phyloP scores from a whole-genome alignment of 2,797 vertebrate genomes.

The Coracias cyanogaster region DNA sequence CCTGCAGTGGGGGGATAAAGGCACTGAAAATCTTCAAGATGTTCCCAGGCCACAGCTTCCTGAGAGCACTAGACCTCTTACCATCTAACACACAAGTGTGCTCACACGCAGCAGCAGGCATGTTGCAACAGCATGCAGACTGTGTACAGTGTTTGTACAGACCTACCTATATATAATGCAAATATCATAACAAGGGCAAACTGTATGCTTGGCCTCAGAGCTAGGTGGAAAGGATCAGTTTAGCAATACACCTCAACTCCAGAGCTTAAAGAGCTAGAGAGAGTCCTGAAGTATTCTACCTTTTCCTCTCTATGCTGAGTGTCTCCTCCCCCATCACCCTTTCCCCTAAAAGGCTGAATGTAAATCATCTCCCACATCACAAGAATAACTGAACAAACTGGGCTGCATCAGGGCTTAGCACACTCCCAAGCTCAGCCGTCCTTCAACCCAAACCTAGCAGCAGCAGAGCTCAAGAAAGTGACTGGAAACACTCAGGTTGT shows the following conservation, averaged over 20 bases:
- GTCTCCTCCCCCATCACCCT: not conserved
- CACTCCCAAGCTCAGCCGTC: not conserved
- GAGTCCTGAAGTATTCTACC: not conserved
- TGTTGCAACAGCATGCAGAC: not conserved
- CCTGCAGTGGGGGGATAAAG: not conserved
- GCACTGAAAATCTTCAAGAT: not conserved
- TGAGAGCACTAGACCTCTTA: not conserved
- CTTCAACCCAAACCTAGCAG: not conserved
- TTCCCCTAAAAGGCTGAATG: not conserved
- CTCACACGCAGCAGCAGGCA: not conserved
- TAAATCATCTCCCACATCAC: conserved; percentile 11
- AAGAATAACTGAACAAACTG: not conserved
- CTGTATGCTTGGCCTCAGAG: not conserved
- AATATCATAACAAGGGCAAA: not conserved
- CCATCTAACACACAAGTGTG: not conserved
- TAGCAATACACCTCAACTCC: not conserved
- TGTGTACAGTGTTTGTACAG: not conserved
- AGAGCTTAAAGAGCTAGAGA: not conserved
- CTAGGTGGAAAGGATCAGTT: not conserved
- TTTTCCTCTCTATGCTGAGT: not conserved
- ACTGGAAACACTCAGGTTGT: not conserved
- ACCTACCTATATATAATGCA: not conserved
- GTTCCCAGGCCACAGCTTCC: not conserved
- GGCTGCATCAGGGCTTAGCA: not conserved
- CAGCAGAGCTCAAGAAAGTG: not conserved